Percentiles rank a stretch among this genome's conserved stretches.
Conservation (phyloP, 92 coral and sea anemone species). For the Siderastrea radians region DNA sequence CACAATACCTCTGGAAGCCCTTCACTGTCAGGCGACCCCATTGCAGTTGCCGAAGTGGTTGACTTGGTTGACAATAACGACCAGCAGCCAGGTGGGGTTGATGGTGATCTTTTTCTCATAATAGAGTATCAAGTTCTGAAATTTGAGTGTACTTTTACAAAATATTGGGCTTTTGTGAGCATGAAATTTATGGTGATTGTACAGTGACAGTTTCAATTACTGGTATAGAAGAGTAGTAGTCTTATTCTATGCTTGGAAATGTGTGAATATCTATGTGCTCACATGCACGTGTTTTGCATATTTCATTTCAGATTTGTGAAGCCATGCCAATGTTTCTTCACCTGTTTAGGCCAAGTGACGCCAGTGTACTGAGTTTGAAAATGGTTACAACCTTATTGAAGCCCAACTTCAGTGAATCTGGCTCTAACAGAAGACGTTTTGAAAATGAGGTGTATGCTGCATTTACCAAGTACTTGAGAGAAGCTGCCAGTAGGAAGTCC, state of each 20-base stretch:
- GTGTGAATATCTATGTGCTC: too few species aligned
- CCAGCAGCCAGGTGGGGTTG: not conserved
- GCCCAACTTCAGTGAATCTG: constrained; percentile 34
- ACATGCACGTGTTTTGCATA: constrained; percentile 1
- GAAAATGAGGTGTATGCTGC: constrained; percentile 74
- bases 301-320: constrained; percentile 24
- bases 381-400: constrained; percentile 26
- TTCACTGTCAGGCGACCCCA: not conserved
- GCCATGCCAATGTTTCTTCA: constrained; percentile 37
- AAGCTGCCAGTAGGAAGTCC: constrained; percentile 70
- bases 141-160: too few species aligned
- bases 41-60: not conserved
- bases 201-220: too few species aligned
- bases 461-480: constrained; percentile 71
- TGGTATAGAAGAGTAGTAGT: too few species aligned
- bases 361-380: constrained; percentile 17
- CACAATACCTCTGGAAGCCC: too few species aligned
- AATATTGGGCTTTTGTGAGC: too few species aligned
- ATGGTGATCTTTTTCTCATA: too few species aligned
- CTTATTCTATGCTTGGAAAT: too few species aligned
- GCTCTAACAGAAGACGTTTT: constrained; percentile 40
- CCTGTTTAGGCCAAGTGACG: constrained; percentile 21
- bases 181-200: too few species aligned
- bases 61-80: not conserved
- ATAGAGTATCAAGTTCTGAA: too few species aligned